Evolutionary conservation across 2,113 vertebrate genomes (phyloP).

Genomic region (Todiramphus chloris): DNA sequence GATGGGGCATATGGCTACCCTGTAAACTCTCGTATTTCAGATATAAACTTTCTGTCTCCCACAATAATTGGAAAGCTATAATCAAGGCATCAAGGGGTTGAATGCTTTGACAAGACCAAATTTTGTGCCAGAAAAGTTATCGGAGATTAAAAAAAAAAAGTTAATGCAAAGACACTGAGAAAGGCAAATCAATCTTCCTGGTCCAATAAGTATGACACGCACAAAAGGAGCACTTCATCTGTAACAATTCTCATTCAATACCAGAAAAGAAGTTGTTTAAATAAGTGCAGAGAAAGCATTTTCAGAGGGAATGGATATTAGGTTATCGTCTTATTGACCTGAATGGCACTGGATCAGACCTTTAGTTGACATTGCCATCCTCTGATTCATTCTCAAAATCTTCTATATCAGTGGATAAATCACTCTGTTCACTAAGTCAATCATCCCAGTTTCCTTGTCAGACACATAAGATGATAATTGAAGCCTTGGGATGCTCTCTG

Average conservation of each 20-base stretch:
- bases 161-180: not conserved
- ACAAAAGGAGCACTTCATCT: not conserved
- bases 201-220: not conserved
- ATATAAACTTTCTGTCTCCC: not conserved
- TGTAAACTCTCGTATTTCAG: not conserved
- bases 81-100: not conserved
- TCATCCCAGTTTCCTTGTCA: not conserved
- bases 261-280: not conserved
- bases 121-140: not conserved
- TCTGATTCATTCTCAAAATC: not conserved
- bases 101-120: not conserved
- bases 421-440: not conserved
- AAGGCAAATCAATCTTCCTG: conserved; percentile 23
- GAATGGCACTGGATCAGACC: not conserved
- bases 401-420: not conserved
- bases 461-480: not conserved
- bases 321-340: not conserved
- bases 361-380: not conserved
- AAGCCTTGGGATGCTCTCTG: not conserved
- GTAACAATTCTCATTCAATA: not conserved
- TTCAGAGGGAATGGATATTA: not conserved
- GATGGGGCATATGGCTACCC: not conserved
- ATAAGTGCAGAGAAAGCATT: not conserved
- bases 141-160: not conserved
- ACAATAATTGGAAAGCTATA: not conserved